phyloP scores from a whole-genome alignment of 2,797 vertebrate genomes.

The Gorsachius magnificus region DNA sequence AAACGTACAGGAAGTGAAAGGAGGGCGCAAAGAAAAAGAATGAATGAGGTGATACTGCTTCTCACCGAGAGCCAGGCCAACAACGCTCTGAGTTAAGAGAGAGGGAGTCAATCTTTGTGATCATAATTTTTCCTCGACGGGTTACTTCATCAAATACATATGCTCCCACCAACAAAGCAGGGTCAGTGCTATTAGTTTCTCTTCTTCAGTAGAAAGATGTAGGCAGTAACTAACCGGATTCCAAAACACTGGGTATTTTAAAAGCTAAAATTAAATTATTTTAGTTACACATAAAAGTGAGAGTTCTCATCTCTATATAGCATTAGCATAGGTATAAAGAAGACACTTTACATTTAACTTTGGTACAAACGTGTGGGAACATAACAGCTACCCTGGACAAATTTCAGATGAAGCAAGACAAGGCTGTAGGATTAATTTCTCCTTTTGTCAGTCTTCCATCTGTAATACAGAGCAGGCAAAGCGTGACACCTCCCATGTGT shows the following conservation, averaged over 20 bases:
- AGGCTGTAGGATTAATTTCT: background rate
- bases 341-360: background rate
- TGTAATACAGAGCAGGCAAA: background rate
- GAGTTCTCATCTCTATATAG: background rate
- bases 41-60: background rate
- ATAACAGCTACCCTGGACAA: background rate
- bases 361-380: background rate
- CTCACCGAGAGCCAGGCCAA: background rate
- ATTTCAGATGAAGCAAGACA: slow-evolving; percentile 9
- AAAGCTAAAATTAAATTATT: background rate
- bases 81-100: background rate
- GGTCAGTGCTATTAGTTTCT: background rate
- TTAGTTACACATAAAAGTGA: background rate
- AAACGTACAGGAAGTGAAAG: background rate
- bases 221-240: background rate
- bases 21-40: background rate
- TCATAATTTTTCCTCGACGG: background rate
- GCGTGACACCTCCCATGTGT: background rate
- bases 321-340: background rate
- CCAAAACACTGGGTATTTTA: background rate
- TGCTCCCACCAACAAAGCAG: background rate
- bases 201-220: background rate
- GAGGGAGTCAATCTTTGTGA: background rate
- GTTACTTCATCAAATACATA: background rate
- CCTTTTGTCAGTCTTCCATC: background rate